phyloP scores from a whole-genome alignment of 2,888 invertebrate species.

The Neoaliturus tenellus region DNA sequence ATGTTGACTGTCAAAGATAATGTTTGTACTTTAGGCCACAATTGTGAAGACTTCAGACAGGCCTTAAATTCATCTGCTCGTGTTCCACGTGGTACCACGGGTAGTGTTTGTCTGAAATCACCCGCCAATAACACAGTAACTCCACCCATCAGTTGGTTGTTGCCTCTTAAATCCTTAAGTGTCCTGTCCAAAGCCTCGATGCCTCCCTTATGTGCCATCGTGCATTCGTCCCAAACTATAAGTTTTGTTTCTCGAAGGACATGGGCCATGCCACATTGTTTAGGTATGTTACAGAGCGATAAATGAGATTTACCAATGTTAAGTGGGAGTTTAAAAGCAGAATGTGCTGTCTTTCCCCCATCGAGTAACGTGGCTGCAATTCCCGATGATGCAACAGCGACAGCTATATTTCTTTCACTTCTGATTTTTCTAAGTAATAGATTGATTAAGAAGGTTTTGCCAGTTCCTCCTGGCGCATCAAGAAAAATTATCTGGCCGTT shows the following conservation, averaged over 20 bases:
- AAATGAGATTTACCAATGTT: neutral
- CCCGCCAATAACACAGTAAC: too few species aligned
- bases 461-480: constrained; percentile 19
- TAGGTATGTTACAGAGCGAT: neutral
- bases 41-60: too few species aligned
- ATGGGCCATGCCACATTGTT: neutral
- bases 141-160: too few species aligned
- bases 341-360: constrained; percentile 67
- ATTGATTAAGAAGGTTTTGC: constrained; percentile 28
- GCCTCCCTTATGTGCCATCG: neutral
- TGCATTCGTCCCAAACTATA: constrained; percentile 48
- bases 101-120: too few species aligned
- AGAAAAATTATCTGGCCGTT: constrained; percentile 41
- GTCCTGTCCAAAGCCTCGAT: constrained; percentile 30
- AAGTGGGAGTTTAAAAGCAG: constrained; percentile 21
- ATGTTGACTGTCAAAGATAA: too few species aligned
- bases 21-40: too few species aligned
- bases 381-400: constrained; percentile 13
- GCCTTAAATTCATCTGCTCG: too few species aligned
- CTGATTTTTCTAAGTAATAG: constrained; percentile 5
- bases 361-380: neutral
- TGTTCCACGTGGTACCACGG: too few species aligned
- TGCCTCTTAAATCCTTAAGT: too few species aligned
- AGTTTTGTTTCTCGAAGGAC: neutral
- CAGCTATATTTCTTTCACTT: neutral